Percentiles rank a stretch among this genome's conserved stretches.
Conservation (phyloP, 1,140 invertebrate species). For the Bombus cullumanus region DNA sequence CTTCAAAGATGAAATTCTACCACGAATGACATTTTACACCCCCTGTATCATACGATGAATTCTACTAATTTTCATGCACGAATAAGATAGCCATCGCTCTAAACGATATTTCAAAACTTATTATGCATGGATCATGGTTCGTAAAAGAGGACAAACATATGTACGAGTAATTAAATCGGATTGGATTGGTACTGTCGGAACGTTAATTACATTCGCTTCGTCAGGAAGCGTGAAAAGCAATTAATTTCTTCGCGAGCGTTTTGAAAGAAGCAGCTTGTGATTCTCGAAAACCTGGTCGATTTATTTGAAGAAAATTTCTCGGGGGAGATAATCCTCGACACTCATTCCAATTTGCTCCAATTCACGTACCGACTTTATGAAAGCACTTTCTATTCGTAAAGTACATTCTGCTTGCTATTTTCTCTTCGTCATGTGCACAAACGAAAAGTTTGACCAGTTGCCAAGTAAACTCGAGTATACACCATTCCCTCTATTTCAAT, state of each 20-base stretch:
- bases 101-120: background rate
- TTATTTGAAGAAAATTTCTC: background rate
- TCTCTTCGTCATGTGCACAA: background rate
- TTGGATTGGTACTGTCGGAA: background rate
- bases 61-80: background rate
- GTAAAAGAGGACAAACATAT: background rate
- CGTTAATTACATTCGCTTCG: slow-evolving; percentile 42
- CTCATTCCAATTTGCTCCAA: slow-evolving; percentile 2
- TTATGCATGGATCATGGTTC: background rate
- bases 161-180: slow-evolving; percentile 37
- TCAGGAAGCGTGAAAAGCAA: background rate
- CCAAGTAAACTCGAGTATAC: background rate
- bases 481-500: background rate
- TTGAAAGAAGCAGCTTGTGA: too few relatives aligned
- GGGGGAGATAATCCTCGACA: background rate
- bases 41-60: background rate
- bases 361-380: background rate
- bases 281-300: background rate
- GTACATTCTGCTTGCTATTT: slow-evolving; percentile 27
- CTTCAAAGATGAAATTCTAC: background rate
- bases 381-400: slow-evolving; percentile 29
- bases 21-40: slow-evolving; percentile 49
- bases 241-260: background rate
- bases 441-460: slow-evolving; percentile 26
- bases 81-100: background rate